Evolutionary conservation across 2,797 vertebrate species (phyloP).

Genomic region (Luscinia luscinia): DNA sequence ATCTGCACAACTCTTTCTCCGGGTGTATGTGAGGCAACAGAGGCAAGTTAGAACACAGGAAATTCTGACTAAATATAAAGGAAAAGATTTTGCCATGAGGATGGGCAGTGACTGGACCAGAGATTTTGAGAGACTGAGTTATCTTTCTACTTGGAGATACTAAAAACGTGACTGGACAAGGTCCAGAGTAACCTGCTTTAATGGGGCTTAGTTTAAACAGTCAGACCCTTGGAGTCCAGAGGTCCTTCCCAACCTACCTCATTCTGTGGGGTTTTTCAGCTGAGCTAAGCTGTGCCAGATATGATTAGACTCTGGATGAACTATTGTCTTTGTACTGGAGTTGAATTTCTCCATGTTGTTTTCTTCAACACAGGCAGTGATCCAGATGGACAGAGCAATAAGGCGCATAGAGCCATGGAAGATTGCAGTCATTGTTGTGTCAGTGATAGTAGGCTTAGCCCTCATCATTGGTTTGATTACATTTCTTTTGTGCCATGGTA

Average conservation of each 20-base stretch:
- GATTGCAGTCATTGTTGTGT: slow-evolving; percentile 44
- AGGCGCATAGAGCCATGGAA: slow-evolving; percentile 66
- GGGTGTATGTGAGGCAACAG: not conserved
- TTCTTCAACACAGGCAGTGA: slow-evolving; percentile 31
- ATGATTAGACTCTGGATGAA: not conserved
- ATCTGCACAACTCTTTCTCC: not conserved
- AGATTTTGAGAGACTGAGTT: not conserved
- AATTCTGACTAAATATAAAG: not conserved
- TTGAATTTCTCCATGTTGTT: not conserved
- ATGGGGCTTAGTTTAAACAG: not conserved
- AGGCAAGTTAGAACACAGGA: not conserved
- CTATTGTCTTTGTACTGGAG: not conserved
- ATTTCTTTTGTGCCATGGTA: slow-evolving; percentile 70
- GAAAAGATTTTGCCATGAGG: not conserved
- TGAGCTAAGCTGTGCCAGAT: not conserved
- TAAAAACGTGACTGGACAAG: not conserved
- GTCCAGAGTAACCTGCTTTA: not conserved
- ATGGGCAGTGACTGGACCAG: not conserved
- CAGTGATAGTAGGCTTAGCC: slow-evolving; percentile 24
- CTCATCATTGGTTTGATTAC: slow-evolving; percentile 66
- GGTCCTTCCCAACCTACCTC: not conserved
- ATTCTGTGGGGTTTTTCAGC: not conserved
- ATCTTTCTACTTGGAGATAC: not conserved
- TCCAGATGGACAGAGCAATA: slow-evolving; percentile 10
- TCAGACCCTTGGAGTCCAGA: not conserved